Evolutionary conservation across 2,888 invertebrate genomes (phyloP), one percentile per base, ranked within the genome.

Genomic region (Palloptera scutellata): DNA sequence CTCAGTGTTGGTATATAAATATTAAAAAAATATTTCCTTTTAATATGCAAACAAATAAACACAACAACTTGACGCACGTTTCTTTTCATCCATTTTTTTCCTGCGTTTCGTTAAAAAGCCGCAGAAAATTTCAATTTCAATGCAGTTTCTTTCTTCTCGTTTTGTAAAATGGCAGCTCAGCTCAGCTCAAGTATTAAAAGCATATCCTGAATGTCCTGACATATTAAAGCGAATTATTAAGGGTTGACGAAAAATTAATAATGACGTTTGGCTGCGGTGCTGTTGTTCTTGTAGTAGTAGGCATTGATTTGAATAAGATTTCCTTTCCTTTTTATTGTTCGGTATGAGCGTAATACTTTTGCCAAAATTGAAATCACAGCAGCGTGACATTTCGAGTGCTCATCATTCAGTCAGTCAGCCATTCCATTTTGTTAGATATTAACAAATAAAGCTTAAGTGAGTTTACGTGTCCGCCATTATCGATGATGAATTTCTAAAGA

Each of bases 351-450:
- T 19, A 64, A 64, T 30, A 59, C 52, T 64, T 52, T 58, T 64
- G 48, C 58, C 58, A 45, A 72, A 64, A 71, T 69, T 65, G 64
- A 73, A 73, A 72, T 72, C 73, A 70, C 64, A 71, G 65, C 64
- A 64, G 67, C 72, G 68, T 73, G 73, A 72, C 72, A 73, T 73
- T 69, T 75, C 72, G 72, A 74, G 73, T 74, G 71, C 71, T 64
- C 65, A 66, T 64, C 53, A n/a, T 11, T 17, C 51, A 13, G 51
- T 48, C 30, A 30, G 2, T 30, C 30, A 30, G 30, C 30, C 30
- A 30, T 30, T 30, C 30, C 30, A 30, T 30, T 30, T 30, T 30
- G 30, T 6, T 4, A 4, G 2, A 30, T 4, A 30, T 4, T 6
- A 30, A 6, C 30, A 30, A 30, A 30, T 30, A 30, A 6, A 30